Base-by-base conservation (phyloP, 2,888 invertebrate genomes). In the Ischnura elegans region DNA sequence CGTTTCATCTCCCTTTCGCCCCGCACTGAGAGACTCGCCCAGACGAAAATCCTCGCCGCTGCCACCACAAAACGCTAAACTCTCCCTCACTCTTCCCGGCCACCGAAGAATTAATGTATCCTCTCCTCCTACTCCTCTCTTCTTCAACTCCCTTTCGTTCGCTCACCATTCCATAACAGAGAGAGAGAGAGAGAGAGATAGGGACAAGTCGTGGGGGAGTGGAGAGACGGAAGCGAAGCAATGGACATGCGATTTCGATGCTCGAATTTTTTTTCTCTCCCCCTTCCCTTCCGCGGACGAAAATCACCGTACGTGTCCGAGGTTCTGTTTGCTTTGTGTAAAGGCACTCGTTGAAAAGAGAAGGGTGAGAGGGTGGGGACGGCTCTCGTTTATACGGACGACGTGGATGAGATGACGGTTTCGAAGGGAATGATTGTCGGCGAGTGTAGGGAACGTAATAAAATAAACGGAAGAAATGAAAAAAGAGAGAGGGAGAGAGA, bases 241-340 rank as follows among this genome's bases (percentile, higher is more conserved):
- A 87, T 87, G 87, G 90, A 90, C 90, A 90, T 43, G 90, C 90
- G 90, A 90, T 90, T 90, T 90, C 51, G 90, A n/a, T 90, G 61
- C 45, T 43, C 43, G 45, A 90, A 61, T 90, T 85, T 87, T 90
- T 90, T 90, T 90, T 66, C 13, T 13, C 76, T 90, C 90, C 13
- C 36, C 76, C 76, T 4, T 66, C 90, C 25, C 16, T 13, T 36
- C 13, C 76, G 29, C 76, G 36, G 25, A 36, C 76, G 19, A 90
- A 55, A 90, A 90, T 90, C 90, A 55, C 90, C 61, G 21, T 90
- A 90, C 90, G 90, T 66, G 61, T 55, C 55, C 55, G 55, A 19
- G 55, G 6, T 21, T 36, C 51, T 55, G 87, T 87, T 87, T 87
- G 87, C 47, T 61, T 43, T 55, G 55, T 66, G 90, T 61, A 90